A percentile compares a stretch with the other conserved stretches of the same genome.
phyloP scores from a whole-genome alignment of 92 coral and sea anemone species.

The Meandrina meandrites region DNA sequence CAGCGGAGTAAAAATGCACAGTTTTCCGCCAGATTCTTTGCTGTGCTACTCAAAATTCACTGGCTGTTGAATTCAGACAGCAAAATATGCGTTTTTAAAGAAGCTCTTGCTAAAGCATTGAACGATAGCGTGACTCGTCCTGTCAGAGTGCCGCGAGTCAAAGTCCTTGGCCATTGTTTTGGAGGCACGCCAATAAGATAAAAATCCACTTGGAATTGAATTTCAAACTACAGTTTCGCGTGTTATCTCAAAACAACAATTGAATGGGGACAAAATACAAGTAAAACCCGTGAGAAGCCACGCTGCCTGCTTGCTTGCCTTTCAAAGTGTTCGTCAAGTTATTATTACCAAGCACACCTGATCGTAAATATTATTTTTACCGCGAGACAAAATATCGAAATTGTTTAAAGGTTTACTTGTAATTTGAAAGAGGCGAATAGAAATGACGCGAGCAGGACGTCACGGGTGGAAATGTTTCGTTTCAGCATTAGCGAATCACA shows the following conservation, averaged over 20 bases:
- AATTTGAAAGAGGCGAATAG: neutral
- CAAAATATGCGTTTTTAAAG: neutral
- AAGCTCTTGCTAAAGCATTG: neutral
- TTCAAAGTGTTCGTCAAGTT: neutral
- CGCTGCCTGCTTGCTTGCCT: neutral
- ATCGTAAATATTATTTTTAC: neutral
- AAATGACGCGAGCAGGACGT: neutral
- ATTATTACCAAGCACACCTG: neutral
- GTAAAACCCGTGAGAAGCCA: slow-evolving; percentile 28
- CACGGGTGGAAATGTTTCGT: neutral
- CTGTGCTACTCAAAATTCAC: neutral
- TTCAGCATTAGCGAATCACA: neutral
- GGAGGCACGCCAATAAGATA: neutral
- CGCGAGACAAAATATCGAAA: neutral
- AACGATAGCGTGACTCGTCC: neutral
- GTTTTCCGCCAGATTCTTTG: neutral
- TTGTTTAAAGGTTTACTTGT: neutral
- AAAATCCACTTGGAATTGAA: neutral
- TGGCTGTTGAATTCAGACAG: neutral
- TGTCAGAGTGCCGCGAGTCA: neutral
- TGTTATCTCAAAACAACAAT: neutral
- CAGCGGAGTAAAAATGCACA: neutral
- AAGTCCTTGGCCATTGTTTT: neutral
- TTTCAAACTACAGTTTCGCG: neutral
- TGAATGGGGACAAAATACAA: neutral